Conservation (phyloP, 2,113 vertebrate genomes). For the Sporophila hypoxantha region DNA sequence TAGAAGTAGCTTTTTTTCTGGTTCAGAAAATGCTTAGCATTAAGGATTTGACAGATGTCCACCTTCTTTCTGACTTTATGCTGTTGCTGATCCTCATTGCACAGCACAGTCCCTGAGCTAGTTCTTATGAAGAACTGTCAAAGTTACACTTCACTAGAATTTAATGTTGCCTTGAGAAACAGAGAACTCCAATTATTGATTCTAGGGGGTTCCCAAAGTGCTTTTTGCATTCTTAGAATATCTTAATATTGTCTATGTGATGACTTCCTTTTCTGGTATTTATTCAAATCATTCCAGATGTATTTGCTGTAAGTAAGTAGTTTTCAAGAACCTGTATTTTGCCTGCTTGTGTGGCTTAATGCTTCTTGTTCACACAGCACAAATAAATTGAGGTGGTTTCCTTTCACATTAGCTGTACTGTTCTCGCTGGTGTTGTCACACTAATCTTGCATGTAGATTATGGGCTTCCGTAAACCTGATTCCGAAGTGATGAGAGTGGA, state of each 20-base stretch:
- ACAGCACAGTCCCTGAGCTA: neutral
- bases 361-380: neutral
- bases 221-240: neutral
- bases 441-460: neutral
- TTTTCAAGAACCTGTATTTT: neutral
- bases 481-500: neutral
- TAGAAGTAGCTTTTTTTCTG: neutral
- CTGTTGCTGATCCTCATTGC: neutral
- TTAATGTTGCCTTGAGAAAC: neutral
- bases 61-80: neutral
- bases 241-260: neutral
- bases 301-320: neutral
- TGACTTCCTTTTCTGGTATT: neutral
- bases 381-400: neutral
- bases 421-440: neutral
- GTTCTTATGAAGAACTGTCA: neutral
- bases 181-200: neutral
- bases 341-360: neutral
- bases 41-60: neutral
- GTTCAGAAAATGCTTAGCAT: neutral
- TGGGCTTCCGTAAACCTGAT: neutral
- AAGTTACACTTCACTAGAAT: neutral
- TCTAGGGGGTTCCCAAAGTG: neutral
- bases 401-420: neutral
- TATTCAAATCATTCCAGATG: neutral